A percentile compares a stretch with the other conserved stretches of the same genome.
Conservation (phyloP, 2,113 vertebrate genomes). For the Hystrix cristata region DNA sequence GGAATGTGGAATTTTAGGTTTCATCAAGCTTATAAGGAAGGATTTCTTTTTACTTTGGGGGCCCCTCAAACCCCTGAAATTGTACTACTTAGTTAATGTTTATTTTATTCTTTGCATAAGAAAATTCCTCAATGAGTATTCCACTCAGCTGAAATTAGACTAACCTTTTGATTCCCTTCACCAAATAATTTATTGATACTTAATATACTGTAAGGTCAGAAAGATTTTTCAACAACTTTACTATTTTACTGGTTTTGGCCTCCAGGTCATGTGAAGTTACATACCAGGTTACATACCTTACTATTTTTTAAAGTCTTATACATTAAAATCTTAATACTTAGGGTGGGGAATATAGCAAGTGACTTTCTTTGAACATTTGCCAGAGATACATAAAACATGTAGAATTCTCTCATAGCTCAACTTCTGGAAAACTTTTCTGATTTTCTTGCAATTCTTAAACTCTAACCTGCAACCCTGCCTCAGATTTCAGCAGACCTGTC, state of each 20-base stretch:
- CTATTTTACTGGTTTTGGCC: background rate
- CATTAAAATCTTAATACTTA: conserved; percentile 31
- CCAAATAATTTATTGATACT: conserved; percentile 41
- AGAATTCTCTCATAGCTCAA: background rate
- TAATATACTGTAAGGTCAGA: background rate
- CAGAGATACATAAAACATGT: background rate
- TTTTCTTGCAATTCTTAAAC: conserved; percentile 33
- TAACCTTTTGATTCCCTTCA: conserved; percentile 37
- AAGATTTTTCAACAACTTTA: conserved; percentile 35
- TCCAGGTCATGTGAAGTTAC: background rate
- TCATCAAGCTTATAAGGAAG: background rate
- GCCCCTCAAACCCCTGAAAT: background rate
- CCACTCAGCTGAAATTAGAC: background rate
- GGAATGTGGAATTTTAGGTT: background rate
- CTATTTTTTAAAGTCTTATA: background rate
- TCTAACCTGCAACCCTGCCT: background rate
- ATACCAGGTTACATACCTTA: background rate
- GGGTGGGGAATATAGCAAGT: background rate
- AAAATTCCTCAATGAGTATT: background rate
- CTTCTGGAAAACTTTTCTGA: conserved; percentile 23
- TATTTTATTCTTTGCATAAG: conserved; percentile 23
- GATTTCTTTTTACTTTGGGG: background rate
- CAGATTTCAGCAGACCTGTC: background rate
- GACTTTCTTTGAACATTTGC: background rate
- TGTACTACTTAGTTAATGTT: background rate